Percentiles rank a stretch among this genome's conserved stretches.
Evolutionary conservation across 2,888 invertebrate species (phyloP).

Genomic region (Hydropsyche betteni): DNA sequence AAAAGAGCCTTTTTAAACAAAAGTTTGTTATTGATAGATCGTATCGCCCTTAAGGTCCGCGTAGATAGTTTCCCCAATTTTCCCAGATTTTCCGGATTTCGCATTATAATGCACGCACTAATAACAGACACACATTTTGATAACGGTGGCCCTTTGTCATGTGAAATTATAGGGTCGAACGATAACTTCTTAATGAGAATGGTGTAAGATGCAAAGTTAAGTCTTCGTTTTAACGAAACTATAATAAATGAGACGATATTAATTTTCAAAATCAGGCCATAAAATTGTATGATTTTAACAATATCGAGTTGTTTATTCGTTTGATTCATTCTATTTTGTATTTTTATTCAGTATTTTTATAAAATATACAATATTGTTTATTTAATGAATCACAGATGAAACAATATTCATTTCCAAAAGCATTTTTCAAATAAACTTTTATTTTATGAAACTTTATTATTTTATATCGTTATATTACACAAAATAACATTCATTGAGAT

Average conservation of each 20-base stretch:
- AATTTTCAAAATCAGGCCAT: background rate
- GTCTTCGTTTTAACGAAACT: conserved; percentile 11
- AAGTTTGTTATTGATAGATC: background rate
- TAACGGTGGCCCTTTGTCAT: conserved; percentile 19
- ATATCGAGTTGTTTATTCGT: background rate
- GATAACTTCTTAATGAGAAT: conserved; percentile 16
- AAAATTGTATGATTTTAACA: background rate
- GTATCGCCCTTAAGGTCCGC: background rate
- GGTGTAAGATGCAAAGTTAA: background rate
- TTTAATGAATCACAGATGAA: too few species aligned
- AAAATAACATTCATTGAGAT: too few species aligned
- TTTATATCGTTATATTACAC: too few species aligned
- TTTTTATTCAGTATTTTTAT: too few species aligned
- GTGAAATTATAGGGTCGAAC: conserved; percentile 19
- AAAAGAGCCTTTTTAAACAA: background rate
- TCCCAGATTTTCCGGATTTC: background rate
- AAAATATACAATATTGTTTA: too few species aligned
- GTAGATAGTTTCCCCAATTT: background rate
- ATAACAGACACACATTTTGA: background rate
- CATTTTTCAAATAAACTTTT: too few species aligned
- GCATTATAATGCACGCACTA: too few species aligned
- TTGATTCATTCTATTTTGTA: too few species aligned
- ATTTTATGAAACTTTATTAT: too few species aligned
- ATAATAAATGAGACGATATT: conserved; percentile 12
- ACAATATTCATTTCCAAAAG: too few species aligned